phyloP scores from a whole-genome alignment of 2,113 vertebrate species.

The Hassar affinis region DNA sequence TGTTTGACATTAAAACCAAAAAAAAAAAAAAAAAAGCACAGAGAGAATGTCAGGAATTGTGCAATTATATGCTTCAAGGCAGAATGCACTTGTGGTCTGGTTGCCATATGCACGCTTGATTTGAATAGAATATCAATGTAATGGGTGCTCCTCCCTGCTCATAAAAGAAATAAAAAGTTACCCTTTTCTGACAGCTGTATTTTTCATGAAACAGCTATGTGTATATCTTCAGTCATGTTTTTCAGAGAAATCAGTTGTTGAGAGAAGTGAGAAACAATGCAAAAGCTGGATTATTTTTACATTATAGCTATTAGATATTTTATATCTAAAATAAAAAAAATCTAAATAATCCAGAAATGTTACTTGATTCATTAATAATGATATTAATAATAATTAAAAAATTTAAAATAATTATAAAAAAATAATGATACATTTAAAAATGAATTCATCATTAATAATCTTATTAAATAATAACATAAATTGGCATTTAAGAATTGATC shows the following conservation, averaged over 20 bases:
- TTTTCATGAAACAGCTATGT: neutral
- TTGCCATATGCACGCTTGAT: neutral
- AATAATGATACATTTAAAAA: no score
- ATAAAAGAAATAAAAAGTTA: neutral
- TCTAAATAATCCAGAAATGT: neutral
- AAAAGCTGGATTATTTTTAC: neutral
- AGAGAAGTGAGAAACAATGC: neutral
- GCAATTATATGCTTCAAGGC: neutral
- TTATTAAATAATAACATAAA: neutral
- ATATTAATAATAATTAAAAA: no score
- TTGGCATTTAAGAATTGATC: neutral
- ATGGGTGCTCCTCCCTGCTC: neutral
- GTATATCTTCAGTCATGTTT: neutral
- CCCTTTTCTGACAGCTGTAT: neutral
- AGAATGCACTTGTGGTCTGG: slow-evolving; percentile 2
- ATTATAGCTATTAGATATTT: neutral
- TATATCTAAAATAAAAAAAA: neutral
- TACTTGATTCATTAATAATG: neutral
- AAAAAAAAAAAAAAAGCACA: neutral
- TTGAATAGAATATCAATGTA: neutral
- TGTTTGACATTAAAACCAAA: neutral
- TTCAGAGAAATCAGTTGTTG: no score
- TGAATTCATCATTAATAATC: no score
- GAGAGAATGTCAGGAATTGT: slow-evolving; percentile 26
- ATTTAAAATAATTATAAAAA: no score